Conservation (phyloP, 2,797 vertebrate genomes). For the Clarias pachynema region DNA sequence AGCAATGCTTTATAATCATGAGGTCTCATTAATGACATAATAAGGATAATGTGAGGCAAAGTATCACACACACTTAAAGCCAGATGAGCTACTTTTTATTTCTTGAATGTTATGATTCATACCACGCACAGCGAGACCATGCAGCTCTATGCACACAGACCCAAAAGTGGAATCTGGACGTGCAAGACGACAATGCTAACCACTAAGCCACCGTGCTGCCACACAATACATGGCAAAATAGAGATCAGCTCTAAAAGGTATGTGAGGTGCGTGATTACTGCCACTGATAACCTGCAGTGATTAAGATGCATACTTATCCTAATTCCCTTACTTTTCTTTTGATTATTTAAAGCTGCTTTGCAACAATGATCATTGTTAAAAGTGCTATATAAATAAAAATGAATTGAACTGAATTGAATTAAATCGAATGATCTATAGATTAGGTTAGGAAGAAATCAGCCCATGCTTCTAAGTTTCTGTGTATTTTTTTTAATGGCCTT, state of each 20-base stretch:
- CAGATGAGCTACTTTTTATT: background rate
- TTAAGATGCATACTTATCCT: no score
- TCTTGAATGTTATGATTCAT: background rate
- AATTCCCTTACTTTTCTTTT: no score
- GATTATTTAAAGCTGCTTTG: no score
- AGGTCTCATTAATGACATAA: constrained; percentile 3
- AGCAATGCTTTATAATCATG: constrained; percentile 7
- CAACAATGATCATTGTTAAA: no score
- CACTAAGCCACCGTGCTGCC: no score
- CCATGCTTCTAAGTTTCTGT: background rate
- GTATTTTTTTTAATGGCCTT: background rate
- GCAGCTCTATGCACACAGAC: no score
- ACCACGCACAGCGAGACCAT: no score
- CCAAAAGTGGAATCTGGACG: no score
- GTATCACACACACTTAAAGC: background rate
- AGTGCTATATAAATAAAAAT: no score
- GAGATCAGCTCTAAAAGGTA: background rate
- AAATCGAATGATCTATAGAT: background rate
- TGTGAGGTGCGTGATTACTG: background rate
- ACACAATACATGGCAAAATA: background rate
- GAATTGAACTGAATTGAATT: no score
- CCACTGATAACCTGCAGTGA: background rate
- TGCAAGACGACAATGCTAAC: no score
- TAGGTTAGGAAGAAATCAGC: background rate
- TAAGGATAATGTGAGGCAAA: background rate